phyloP scores from a whole-genome alignment of 2,888 invertebrate species.

The Hoplodrina blanda region DNA sequence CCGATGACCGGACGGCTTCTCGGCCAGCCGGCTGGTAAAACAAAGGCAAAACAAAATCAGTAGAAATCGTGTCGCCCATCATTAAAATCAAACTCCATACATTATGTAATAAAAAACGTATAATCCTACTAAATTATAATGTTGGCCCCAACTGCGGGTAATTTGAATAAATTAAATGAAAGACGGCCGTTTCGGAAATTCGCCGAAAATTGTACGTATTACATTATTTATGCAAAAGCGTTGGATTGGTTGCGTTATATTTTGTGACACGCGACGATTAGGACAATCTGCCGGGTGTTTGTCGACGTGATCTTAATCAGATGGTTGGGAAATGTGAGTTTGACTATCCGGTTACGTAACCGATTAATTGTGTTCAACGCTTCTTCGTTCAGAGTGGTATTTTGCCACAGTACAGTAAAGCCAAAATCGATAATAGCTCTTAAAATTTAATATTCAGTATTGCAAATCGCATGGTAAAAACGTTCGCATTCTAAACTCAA shows the following conservation, averaged over 20 bases:
- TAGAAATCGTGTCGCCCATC: slow-evolving; percentile 60
- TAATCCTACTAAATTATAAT: slow-evolving; percentile 71
- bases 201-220: slow-evolving; percentile 67
- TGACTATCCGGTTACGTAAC: background rate
- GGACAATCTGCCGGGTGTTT: slow-evolving; percentile 28
- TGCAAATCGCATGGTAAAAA: too few species aligned
- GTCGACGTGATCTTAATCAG: slow-evolving; percentile 27
- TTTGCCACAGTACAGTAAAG: too few species aligned
- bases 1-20: background rate
- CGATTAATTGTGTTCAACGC: too few species aligned
- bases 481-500: too few species aligned
- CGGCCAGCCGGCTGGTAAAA: background rate
- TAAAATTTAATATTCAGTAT: too few species aligned
- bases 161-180: slow-evolving; percentile 73
- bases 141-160: slow-evolving; percentile 62
- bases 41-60: slow-evolving; percentile 41
- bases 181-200: slow-evolving; percentile 66
- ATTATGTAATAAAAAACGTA: slow-evolving; percentile 62
- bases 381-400: too few species aligned
- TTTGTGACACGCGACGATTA: slow-evolving; percentile 57
- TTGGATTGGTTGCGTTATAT: slow-evolving; percentile 60
- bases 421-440: too few species aligned
- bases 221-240: slow-evolving; percentile 68
- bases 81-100: slow-evolving; percentile 63
- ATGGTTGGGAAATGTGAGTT: slow-evolving; percentile 1